Conservation (phyloP, 2,888 invertebrate species). For the Megalurothrips usitatus region DNA sequence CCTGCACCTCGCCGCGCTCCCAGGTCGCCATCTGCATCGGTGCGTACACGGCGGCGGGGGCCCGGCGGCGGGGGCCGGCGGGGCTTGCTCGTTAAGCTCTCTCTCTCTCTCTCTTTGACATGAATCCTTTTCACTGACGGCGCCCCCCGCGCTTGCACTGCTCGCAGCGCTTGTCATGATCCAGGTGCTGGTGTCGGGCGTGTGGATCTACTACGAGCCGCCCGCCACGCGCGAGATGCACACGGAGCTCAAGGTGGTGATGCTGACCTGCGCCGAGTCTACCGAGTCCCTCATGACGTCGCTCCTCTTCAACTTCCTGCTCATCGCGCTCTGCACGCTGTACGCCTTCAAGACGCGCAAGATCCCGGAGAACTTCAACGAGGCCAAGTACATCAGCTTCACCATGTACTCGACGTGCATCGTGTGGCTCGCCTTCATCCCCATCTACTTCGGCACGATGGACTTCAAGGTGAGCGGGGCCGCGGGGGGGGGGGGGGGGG, state of each 20-base stretch:
- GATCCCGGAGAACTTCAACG: slow-evolving; percentile 79
- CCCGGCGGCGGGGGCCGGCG: too few relatives aligned
- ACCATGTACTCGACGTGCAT: slow-evolving; percentile 76
- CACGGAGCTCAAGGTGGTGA: slow-evolving; percentile 51
- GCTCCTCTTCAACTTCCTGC: slow-evolving; percentile 64
- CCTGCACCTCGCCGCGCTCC: slow-evolving; percentile 70
- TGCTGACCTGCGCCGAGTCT: slow-evolving; percentile 61
- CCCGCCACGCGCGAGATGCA: slow-evolving; percentile 42
- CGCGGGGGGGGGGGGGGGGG: too few relatives aligned
- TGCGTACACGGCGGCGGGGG: too few relatives aligned
- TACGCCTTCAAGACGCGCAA: slow-evolving; percentile 75
- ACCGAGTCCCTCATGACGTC: slow-evolving; percentile 58
- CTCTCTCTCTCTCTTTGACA: neutral
- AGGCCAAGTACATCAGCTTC: slow-evolving; percentile 68
- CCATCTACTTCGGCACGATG: slow-evolving; percentile 65
- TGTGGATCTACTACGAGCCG: slow-evolving; percentile 16
- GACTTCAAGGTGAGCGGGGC: slow-evolving; percentile 53
- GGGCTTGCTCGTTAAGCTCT: too few relatives aligned
- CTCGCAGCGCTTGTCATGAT: slow-evolving; percentile 1
- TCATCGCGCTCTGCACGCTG: slow-evolving; percentile 67
- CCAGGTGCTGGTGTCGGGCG: slow-evolving; percentile 18
- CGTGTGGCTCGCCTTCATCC: slow-evolving; percentile 73
- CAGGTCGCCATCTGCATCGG: slow-evolving; percentile 67
- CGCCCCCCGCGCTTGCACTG: neutral
- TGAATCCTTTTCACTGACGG: too few relatives aligned